phyloP scores from a whole-genome alignment of 2,888 invertebrate genomes.

The Drosophila mercatorum region DNA sequence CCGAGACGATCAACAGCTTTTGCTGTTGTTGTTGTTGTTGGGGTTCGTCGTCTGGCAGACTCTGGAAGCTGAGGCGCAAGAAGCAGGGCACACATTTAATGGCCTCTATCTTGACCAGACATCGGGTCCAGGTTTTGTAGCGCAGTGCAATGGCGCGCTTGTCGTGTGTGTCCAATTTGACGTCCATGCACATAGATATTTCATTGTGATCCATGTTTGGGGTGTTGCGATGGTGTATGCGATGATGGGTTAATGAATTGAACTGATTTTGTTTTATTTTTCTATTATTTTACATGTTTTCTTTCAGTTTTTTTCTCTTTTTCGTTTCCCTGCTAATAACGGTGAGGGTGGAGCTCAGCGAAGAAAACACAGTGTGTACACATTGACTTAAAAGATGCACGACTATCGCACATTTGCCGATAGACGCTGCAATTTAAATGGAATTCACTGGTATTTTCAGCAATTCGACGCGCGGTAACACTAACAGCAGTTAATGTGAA shows the following conservation, averaged over 20 bases:
- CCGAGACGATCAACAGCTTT: conserved; percentile 74
- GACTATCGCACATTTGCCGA: neutral
- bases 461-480: conserved; percentile 32
- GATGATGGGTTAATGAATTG: conserved; percentile 56
- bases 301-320: conserved; percentile 35
- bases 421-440: neutral
- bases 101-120: conserved; percentile 84
- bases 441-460: conserved; percentile 14
- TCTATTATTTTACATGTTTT: conserved; percentile 58
- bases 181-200: conserved; percentile 84
- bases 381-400: conserved; percentile 1
- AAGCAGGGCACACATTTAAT: conserved; percentile 85
- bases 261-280: conserved; percentile 26
- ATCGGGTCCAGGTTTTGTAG: conserved; percentile 83
- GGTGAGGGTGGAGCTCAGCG: conserved; percentile 54
- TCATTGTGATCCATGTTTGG: conserved; percentile 83
- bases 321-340: conserved; percentile 39
- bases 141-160: conserved; percentile 82
- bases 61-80: conserved; percentile 81
- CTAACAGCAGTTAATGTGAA: conserved; percentile 55
- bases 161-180: conserved; percentile 83
- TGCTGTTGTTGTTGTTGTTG: conserved; percentile 15
- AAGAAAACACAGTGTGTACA: conserved; percentile 21
- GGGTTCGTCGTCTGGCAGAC: conserved; percentile 25
- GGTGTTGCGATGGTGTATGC: conserved; percentile 10